phyloP scores from a whole-genome alignment of 2,113 vertebrate species.

The Oryzias woworae region DNA sequence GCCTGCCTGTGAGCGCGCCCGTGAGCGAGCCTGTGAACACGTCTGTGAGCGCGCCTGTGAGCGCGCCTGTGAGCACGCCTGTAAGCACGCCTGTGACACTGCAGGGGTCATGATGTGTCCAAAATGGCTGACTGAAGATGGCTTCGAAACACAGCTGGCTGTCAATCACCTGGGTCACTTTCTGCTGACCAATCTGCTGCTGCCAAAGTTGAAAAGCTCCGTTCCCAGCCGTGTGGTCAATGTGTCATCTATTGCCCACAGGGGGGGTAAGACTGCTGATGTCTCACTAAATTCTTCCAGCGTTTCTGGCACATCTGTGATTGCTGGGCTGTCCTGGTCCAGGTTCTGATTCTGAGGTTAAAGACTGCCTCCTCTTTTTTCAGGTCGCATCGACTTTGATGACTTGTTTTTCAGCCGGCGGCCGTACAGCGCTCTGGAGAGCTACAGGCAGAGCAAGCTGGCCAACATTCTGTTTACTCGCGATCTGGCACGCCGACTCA shows the following conservation, averaged over 20 bases:
- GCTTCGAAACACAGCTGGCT: slow-evolving; percentile 77
- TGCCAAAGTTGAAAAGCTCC: slow-evolving; percentile 70
- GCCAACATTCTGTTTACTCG: slow-evolving; percentile 77
- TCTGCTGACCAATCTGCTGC: slow-evolving; percentile 74
- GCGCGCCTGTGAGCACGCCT: neutral
- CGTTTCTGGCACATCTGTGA: too few species aligned
- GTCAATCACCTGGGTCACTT: slow-evolving; percentile 81
- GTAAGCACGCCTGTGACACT: neutral
- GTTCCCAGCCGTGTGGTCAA: slow-evolving; percentile 73
- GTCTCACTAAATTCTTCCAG: neutral
- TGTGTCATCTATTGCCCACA: slow-evolving; percentile 75
- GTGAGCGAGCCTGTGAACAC: too few species aligned
- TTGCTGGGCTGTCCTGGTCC: too few species aligned
- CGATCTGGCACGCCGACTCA: slow-evolving; percentile 62
- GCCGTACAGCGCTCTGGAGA: slow-evolving; percentile 66
- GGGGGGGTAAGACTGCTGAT: slow-evolving; percentile 38
- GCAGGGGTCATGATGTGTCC: slow-evolving; percentile 82
- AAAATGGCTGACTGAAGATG: slow-evolving; percentile 73
- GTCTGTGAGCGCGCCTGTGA: too few species aligned
- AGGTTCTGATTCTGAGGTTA: too few species aligned
- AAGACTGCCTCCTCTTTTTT: neutral
- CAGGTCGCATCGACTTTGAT: slow-evolving; percentile 73
- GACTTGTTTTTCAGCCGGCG: slow-evolving; percentile 71
- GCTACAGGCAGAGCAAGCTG: slow-evolving; percentile 80
- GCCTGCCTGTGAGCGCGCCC: neutral